Evolutionary conservation across 2,888 invertebrate genomes (phyloP), one percentile per base, ranked within the genome.

Genomic region (Heliconius charithonia): DNA sequence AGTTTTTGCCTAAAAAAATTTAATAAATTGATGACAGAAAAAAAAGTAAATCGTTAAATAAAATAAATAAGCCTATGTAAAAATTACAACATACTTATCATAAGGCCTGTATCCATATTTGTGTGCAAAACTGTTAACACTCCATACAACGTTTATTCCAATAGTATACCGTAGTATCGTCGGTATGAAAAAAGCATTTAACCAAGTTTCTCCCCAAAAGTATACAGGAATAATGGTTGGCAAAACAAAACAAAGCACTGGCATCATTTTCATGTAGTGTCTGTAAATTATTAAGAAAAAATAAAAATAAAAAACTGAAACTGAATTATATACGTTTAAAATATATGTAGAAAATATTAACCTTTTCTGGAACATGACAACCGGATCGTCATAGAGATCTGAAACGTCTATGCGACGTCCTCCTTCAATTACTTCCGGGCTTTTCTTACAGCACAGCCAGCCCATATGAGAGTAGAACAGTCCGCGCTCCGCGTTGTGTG

Each of bases 401-500:
- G 95, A 96, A 93, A 98, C 95, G 87, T 98, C 98, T 37, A 99
- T 96, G 41, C 96, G 95, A 83, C 97, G 96, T 65, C 99, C 98
- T 85, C 97, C 98, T 67, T 91, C 95, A 67, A 96, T 96, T 51
- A 99, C 98, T 85, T 98, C 98, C 0, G 97, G 97, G 88, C 98
- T 98, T 89, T 99, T 99, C 86, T 96, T 97, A 84, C 97, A 95
- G 92, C 98, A 95, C 76, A 99, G 94, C 99, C 99, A 99, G 73
- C 99, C 99, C 93, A 99, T 97, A 89, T 99, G 99, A 0, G 98
- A 97, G 94, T 98, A 99, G 95, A 99, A 99, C 90, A 99, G 97
- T 1, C 99, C 99, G 76, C 98, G 95, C 72, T 96, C 96, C 0
- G 98, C 96, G 86, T 98, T 98, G 91, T 98, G 98, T 0, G 98